Evolutionary conservation across 2,113 vertebrate species (phyloP).

Genomic region (Mirza zaza): DNA sequence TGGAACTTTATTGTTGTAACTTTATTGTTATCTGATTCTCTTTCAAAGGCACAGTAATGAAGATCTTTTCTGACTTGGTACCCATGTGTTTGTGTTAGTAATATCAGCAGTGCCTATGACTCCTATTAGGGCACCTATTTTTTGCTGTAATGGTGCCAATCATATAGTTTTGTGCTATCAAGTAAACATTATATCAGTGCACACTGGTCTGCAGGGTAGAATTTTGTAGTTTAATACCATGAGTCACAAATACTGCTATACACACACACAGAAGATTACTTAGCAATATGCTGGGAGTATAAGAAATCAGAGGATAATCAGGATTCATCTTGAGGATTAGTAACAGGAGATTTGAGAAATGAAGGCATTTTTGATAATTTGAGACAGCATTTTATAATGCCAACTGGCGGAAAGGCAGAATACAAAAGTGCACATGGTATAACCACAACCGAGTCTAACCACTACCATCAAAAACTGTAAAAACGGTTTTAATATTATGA

Average conservation of each 20-base stretch:
- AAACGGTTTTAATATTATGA: conserved; percentile 37
- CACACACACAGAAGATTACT: background rate
- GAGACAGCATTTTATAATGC: background rate
- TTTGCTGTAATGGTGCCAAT: background rate
- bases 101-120: background rate
- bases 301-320: background rate
- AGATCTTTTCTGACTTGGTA: background rate
- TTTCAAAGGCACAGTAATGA: background rate
- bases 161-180: background rate
- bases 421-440: background rate
- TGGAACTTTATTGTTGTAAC: conserved; percentile 50
- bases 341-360: background rate
- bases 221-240: background rate
- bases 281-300: background rate
- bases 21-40: conserved; percentile 43
- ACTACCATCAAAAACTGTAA: background rate
- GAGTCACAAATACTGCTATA: background rate
- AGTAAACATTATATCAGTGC: background rate
- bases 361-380: conserved; percentile 7
- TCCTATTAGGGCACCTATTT: background rate
- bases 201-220: background rate
- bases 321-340: conserved; percentile 2
- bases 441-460: background rate
- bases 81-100: background rate
- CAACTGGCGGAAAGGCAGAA: background rate